Conservation (phyloP, 2,797 vertebrate species). For the Gallinago nigripennis region DNA sequence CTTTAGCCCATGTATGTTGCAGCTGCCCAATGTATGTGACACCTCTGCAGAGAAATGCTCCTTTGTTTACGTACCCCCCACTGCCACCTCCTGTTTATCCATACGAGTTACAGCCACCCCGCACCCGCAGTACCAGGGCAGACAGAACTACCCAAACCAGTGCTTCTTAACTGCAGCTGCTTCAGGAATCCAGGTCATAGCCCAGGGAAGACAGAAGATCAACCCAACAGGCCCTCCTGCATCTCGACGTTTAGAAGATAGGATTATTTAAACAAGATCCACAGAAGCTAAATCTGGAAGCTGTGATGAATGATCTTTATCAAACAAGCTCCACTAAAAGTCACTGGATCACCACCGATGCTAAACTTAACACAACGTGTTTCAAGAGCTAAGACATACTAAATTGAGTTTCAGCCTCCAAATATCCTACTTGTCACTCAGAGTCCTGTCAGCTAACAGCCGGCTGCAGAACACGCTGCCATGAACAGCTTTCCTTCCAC, state of each 20-base stretch:
- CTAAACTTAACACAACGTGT: not conserved
- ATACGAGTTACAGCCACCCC: not conserved
- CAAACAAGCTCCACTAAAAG: not conserved
- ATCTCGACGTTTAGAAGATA: not conserved
- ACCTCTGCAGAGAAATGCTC: not conserved
- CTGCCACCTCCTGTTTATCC: not conserved
- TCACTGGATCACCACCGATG: not conserved
- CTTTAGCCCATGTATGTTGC: not conserved
- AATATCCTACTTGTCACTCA: not conserved
- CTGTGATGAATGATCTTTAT: not conserved
- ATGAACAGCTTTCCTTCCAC: not conserved
- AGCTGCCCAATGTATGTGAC: not conserved
- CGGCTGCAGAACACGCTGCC: not conserved
- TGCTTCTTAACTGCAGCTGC: not conserved
- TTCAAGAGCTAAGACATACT: accelerated
- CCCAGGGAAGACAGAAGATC: not conserved
- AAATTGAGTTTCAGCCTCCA: accelerated
- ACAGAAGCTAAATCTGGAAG: not conserved
- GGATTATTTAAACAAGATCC: not conserved
- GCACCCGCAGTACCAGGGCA: not conserved
- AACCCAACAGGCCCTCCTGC: not conserved
- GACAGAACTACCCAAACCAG: not conserved
- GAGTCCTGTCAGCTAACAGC: not conserved
- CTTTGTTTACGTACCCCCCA: not conserved
- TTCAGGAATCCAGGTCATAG: accelerated